Conservation (phyloP, 2,888 invertebrate species). For the Myathropa florea region DNA sequence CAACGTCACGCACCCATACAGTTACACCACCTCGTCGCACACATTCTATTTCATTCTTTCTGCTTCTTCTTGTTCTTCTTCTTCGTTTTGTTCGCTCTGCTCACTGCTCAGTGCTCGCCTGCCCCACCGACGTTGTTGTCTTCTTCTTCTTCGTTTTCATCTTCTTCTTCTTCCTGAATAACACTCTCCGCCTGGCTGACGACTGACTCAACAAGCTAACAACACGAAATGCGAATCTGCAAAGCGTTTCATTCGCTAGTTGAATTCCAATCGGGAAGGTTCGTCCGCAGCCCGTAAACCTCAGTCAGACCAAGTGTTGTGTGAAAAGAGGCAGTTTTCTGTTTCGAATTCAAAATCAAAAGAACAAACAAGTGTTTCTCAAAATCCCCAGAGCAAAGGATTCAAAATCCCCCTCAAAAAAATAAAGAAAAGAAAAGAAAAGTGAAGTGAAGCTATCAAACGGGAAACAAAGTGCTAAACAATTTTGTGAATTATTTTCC, state of each 20-base stretch:
- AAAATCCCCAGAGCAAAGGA: constrained; percentile 4
- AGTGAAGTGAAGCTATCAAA: constrained; percentile 37
- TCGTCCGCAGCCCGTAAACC: constrained; percentile 51
- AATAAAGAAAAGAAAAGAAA: constrained; percentile 51
- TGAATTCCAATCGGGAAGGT: constrained; percentile 79
- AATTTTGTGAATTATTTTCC: neutral
- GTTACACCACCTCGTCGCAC: neutral
- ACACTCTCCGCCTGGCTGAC: constrained; percentile 17
- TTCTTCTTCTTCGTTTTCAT: constrained; percentile 24
- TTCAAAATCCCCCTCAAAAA: neutral
- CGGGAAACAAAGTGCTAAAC: constrained; percentile 47
- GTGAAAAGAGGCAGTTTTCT: constrained; percentile 12
- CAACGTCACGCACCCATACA: neutral
- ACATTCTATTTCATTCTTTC: constrained; percentile 2
- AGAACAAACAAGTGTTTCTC: constrained; percentile 26
- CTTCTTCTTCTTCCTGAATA: constrained; percentile 49
- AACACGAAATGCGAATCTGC: constrained; percentile 70
- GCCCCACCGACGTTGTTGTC: neutral
- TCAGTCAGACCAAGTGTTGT: neutral
- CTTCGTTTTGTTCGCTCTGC: neutral
- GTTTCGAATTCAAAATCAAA: constrained; percentile 1
- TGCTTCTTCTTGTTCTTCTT: constrained; percentile 8
- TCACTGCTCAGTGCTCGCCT: too few relatives aligned
- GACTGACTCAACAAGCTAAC: constrained; percentile 68
- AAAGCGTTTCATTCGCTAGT: constrained; percentile 79